Percentiles rank a stretch among this genome's conserved stretches.
These are phyloP conservation scores for Brachionus paranguensis DNA, from an alignment of 1,140 invertebrate species.

Conservation along the genomic window DNA sequence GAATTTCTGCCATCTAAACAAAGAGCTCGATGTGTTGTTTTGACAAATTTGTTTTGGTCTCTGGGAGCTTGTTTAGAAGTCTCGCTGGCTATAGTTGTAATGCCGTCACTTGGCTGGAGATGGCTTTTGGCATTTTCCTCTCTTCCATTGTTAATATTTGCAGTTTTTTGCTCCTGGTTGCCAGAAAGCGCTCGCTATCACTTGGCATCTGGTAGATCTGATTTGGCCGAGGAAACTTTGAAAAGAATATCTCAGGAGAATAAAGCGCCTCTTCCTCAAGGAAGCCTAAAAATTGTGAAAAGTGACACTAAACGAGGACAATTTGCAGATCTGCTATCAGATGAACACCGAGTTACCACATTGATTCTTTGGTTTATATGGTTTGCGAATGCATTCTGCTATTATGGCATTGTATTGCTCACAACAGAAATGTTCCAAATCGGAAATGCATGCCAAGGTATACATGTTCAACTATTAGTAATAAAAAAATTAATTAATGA, in stretches of 20 bases:
- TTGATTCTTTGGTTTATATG: constrained; percentile 57
- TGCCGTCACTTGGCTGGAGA: constrained; percentile 83
- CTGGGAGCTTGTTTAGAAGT: constrained; percentile 55
- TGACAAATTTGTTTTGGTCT: constrained; percentile 75
- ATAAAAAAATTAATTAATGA: constrained; percentile 4
- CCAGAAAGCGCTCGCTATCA: constrained; percentile 85
- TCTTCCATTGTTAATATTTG: constrained; percentile 62
- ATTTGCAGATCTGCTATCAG: constrained; percentile 1
- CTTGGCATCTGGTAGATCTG: constrained; percentile 73
- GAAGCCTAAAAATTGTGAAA: constrained; percentile 72
- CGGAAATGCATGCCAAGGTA: constrained; percentile 58
- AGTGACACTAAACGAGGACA: constrained; percentile 8
- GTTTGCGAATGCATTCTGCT: constrained; percentile 88
- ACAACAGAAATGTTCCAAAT: constrained; percentile 83
- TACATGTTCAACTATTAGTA: not conserved
- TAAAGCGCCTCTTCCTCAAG: constrained; percentile 76
- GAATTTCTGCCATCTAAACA: constrained; percentile 89
- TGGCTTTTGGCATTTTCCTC: constrained; percentile 82
- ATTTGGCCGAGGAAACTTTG: constrained; percentile 75
- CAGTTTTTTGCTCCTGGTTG: constrained; percentile 68
- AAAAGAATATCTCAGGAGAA: constrained; percentile 79
- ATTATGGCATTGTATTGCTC: constrained; percentile 89
- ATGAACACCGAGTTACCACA: constrained; percentile 31
- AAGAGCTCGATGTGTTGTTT: constrained; percentile 83
- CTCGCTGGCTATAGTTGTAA: constrained; percentile 77